Percentiles rank a stretch among this genome's conserved stretches.
These are phyloP conservation scores for Hyppa rectilinea DNA, from an alignment of 2,888 invertebrate species.

Conservation along the genomic window DNA sequence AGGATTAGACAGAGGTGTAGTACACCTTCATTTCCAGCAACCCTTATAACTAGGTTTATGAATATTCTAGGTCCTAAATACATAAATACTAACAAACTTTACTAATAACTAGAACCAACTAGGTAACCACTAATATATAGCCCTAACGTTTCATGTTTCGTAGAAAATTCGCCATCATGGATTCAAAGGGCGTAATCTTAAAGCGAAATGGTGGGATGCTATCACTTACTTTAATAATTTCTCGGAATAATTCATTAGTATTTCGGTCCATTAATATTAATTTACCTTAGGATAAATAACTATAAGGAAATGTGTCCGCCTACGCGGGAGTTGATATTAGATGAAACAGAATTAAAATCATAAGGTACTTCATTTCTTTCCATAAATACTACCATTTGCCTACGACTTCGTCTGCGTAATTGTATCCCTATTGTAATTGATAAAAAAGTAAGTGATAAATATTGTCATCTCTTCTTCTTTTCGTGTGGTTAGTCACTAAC, in stretches of 20 bases:
- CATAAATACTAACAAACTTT: not conserved
- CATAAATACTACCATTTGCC: too few relatives aligned
- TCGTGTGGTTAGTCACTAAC: too few relatives aligned
- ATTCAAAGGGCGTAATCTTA: slow-evolving; percentile 16
- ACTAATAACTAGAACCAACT: slow-evolving; percentile 2
- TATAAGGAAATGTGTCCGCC: slow-evolving; percentile 18
- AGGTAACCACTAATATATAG: not conserved
- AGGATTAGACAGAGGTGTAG: too few relatives aligned
- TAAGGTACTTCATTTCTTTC: not conserved
- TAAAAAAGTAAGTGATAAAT: too few relatives aligned
- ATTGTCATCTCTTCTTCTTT: too few relatives aligned
- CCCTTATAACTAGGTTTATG: not conserved
- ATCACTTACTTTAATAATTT: slow-evolving; percentile 27
- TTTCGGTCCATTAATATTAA: slow-evolving; percentile 39
- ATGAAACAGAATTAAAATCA: slow-evolving; percentile 1
- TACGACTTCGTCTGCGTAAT: too few relatives aligned
- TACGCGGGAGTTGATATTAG: slow-evolving; percentile 3
- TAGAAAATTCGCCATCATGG: slow-evolving; percentile 6
- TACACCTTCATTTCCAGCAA: too few relatives aligned
- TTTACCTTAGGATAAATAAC: slow-evolving; percentile 20
- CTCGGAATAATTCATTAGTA: slow-evolving; percentile 35
- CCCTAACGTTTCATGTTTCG: not conserved
- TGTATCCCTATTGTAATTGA: too few relatives aligned
- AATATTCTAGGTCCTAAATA: not conserved
- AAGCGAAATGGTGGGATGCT: slow-evolving; percentile 14